phyloP scores from a whole-genome alignment of 2,113 vertebrate genomes.

The Trinectes maculatus region DNA sequence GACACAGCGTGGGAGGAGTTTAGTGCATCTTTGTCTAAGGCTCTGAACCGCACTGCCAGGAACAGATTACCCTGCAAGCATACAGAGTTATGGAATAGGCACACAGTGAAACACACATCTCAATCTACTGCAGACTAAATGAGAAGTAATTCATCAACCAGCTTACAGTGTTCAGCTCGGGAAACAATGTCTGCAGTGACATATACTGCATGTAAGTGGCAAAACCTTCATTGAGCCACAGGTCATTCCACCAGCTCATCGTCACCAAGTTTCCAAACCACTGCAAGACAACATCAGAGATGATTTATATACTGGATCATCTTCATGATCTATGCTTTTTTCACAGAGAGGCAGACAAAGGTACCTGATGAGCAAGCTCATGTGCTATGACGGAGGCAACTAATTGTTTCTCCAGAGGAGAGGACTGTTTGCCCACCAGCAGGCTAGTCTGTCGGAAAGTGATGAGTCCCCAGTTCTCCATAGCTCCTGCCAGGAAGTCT shows the following conservation, averaged over 20 bases:
- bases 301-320: background rate
- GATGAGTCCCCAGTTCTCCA: conserved; percentile 98
- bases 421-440: conserved; percentile 86
- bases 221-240: conserved; percentile 98
- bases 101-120: background rate
- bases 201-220: conserved; percentile 95
- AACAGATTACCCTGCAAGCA: conserved; percentile 88
- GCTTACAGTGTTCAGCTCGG: conserved; percentile 88
- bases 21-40: conserved; percentile 89
- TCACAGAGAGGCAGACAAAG: background rate
- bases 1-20: conserved; percentile 92
- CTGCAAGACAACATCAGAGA: conserved; percentile 70
- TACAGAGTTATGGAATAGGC: conserved; percentile 13
- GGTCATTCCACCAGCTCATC: conserved; percentile 97
- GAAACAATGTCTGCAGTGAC: conserved; percentile 84
- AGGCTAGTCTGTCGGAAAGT: conserved; percentile 90
- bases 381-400: conserved; percentile 91
- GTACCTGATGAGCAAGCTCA: conserved; percentile 96
- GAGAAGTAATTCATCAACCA: background rate
- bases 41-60: conserved; percentile 86
- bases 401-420: conserved; percentile 87
- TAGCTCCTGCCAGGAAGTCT: conserved; percentile 92
- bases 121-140: background rate
- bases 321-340: background rate
- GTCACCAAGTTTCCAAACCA: conserved; percentile 99